Evolutionary conservation across 2,113 vertebrate species (phyloP).

Genomic region (Aptenodytes forsteri): DNA sequence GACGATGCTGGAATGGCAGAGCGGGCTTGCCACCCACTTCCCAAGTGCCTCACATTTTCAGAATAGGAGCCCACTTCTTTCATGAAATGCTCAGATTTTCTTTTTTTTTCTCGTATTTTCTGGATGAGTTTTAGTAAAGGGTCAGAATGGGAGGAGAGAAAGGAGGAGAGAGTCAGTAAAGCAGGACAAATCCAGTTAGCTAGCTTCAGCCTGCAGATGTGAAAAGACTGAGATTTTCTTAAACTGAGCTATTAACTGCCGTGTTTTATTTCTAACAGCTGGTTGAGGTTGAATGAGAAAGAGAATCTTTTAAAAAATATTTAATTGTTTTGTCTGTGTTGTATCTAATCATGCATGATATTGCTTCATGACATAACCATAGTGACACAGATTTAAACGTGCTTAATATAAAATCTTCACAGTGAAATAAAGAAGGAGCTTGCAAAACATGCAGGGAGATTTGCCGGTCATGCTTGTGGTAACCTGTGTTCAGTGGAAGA

Average conservation of each 20-base stretch:
- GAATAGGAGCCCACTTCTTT: not conserved
- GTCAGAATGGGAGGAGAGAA: not conserved
- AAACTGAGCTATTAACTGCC: not conserved
- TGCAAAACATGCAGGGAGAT: conserved; percentile 39
- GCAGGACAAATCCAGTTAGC: conserved; percentile 1
- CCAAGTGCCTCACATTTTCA: not conserved
- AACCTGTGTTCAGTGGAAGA: conserved; percentile 43
- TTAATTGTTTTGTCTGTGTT: conserved; percentile 33
- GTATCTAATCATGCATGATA: conserved; percentile 47
- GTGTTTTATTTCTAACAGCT: not conserved
- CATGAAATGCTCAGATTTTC: not conserved
- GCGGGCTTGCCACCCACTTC: not conserved
- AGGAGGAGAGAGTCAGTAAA: not conserved
- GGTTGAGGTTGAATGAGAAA: not conserved
- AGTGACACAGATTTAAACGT: conserved; percentile 55
- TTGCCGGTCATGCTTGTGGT: conserved; percentile 36
- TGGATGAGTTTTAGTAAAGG: not conserved
- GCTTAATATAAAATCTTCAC: conserved; percentile 42
- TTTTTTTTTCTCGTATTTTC: not conserved
- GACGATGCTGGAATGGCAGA: not conserved
- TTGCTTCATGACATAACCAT: conserved; percentile 52
- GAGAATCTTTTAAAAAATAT: conserved; percentile 8
- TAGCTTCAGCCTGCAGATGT: not conserved
- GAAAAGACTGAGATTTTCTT: not conserved
- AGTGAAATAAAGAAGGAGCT: conserved; percentile 21